Conservation (phyloP, 2,113 vertebrate genomes). For the Solea senegalensis region DNA sequence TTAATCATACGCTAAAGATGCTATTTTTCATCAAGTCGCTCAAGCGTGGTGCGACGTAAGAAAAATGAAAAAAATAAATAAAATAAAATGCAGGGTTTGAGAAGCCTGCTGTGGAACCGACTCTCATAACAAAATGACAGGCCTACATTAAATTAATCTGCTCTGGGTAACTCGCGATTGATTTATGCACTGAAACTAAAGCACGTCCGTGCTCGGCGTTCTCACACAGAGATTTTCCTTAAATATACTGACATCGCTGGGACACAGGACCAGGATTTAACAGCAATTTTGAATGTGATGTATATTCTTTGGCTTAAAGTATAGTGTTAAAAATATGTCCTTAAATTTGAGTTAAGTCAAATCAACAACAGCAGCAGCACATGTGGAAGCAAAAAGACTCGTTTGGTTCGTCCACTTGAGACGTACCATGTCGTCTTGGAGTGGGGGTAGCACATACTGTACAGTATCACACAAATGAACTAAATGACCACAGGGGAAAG, state of each 20-base stretch:
- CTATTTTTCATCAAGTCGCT: constrained; percentile 49
- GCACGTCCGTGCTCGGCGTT: constrained; percentile 5
- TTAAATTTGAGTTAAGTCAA: background rate
- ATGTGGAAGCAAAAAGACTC: too few species aligned
- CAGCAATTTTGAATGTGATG: background rate
- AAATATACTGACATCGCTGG: constrained; percentile 7
- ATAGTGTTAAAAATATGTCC: background rate
- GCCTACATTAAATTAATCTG: constrained; percentile 51
- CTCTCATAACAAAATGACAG: constrained; percentile 62
- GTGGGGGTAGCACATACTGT: too few species aligned
- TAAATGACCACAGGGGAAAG: too few species aligned
- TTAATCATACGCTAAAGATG: constrained; percentile 49
- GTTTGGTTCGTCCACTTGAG: too few species aligned
- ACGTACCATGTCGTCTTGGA: too few species aligned
- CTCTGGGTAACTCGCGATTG: constrained; percentile 17
- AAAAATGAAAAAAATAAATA: constrained; percentile 43
- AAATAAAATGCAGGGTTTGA: constrained; percentile 37
- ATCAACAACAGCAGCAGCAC: background rate
- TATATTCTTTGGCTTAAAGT: background rate
- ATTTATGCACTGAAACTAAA: constrained; percentile 47
- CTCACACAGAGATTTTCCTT: constrained; percentile 9
- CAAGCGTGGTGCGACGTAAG: constrained; percentile 26
- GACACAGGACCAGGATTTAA: constrained; percentile 1
- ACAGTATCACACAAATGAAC: too few species aligned
- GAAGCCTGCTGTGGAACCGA: constrained; percentile 43